These are phyloP conservation scores for Lacanobia wlatinum DNA, from an alignment of 2,888 invertebrate genomes.

Conservation along the genomic window DNA sequence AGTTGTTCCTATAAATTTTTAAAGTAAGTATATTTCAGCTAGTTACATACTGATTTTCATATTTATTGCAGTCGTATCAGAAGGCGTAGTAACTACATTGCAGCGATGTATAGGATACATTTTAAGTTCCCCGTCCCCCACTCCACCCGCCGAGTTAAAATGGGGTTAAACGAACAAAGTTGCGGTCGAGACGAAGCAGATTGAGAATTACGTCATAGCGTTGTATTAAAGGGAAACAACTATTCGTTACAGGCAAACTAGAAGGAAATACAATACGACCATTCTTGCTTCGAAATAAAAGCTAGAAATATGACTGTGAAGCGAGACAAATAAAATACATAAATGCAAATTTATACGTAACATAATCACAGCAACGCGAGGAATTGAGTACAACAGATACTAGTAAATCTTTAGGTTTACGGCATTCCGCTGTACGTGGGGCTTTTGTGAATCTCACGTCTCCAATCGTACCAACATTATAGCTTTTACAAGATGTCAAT, in stretches of 20 bases:
- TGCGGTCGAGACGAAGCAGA: constrained; percentile 45
- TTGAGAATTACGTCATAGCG: constrained; percentile 56
- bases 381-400: constrained; percentile 28
- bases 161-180: constrained; percentile 61
- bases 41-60: constrained; percentile 22
- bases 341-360: constrained; percentile 59
- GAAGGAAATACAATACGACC: constrained; percentile 41
- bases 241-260: constrained; percentile 35
- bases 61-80: constrained; percentile 23
- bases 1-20: constrained; percentile 16
- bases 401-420: constrained; percentile 58
- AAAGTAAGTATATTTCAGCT: not conserved
- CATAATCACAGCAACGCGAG: constrained; percentile 44
- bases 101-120: constrained; percentile 6
- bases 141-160: constrained; percentile 41
- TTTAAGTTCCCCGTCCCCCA: constrained; percentile 34
- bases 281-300: constrained; percentile 39
- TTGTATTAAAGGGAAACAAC: constrained; percentile 47
- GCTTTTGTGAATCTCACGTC: constrained; percentile 47
- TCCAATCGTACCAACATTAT: constrained; percentile 51
- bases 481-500: constrained; percentile 59
- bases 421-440: constrained; percentile 29
- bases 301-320: constrained; percentile 36
- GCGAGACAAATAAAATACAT: constrained; percentile 50
- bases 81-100: constrained; percentile 16